Evolutionary conservation across 2,113 vertebrate genomes (phyloP), one percentile per base, ranked within the genome.

Genomic region (Phalacrocorax aristotelis): DNA sequence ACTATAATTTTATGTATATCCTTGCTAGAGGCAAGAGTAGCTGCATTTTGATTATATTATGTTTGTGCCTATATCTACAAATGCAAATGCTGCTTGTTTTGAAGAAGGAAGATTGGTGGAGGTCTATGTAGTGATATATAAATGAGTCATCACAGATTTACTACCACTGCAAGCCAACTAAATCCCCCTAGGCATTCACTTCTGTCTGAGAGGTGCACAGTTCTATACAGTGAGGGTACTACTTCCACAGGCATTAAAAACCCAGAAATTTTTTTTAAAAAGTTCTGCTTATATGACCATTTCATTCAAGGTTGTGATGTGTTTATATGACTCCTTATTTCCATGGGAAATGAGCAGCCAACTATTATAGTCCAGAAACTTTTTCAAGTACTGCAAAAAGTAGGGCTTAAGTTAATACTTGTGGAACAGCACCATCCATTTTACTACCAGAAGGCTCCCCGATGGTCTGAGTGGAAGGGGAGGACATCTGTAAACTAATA

Each of bases 181-280:
- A 55, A 19, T 40, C 8, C 11, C 5, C 22, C 18, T 13, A 40
- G 11, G 6, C 9, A 18, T 55, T 87, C 10, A 27, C 4, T 74
- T 69, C 21, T 40, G 1, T 32, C 36, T 52, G 11, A 87, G 19
- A 75, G 5, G 8, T 3, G 2, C 1, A n/a, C 21, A 11, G 32
- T 82, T 60, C 38, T 65, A 13, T 46, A 38, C 5, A 15, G 22
- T 52, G 40, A 89, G 9, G 8, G 19, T 48, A 11, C 10, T 11
- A 65, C 15, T 72, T 44, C 26, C 15, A 46, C 32, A 61, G 2
- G 2, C 3, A 20, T 58, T 7, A 11, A 42, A 57, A 69, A 74
- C 20, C 0, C 1, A 20, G 7, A 61, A 42, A 2, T 5, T 57
- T 26, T n/a, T 55, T 42, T 18, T 8, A 4, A 38, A 32, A 13